phyloP scores from a whole-genome alignment of 1,140 invertebrate species.

The Drosophila repleta region DNA sequence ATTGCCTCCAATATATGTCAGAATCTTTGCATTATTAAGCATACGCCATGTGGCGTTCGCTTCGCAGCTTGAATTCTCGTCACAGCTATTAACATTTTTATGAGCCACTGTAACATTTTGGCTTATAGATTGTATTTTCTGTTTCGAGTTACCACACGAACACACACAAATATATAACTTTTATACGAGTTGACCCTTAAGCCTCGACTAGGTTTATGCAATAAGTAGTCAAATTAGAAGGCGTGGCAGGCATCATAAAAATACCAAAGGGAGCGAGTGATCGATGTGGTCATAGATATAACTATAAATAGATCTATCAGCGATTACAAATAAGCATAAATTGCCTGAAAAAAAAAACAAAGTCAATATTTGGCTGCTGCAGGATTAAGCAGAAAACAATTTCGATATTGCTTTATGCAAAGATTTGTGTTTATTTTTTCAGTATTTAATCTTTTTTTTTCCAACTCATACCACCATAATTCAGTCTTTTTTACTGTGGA shows the following conservation, averaged over 20 bases:
- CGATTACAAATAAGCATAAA: neutral
- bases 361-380: slow-evolving; percentile 30
- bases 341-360: slow-evolving; percentile 14
- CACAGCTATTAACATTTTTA: slow-evolving; percentile 57
- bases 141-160: slow-evolving; percentile 30
- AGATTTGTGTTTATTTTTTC: slow-evolving; percentile 13
- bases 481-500: neutral
- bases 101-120: slow-evolving; percentile 34
- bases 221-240: slow-evolving; percentile 30
- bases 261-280: slow-evolving; percentile 22
- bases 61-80: slow-evolving; percentile 15
- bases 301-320: slow-evolving; percentile 16
- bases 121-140: slow-evolving; percentile 39
- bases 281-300: slow-evolving; percentile 5
- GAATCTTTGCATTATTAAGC: slow-evolving; percentile 26
- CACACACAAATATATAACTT: slow-evolving; percentile 4
- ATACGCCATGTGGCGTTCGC: slow-evolving; percentile 37
- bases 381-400: neutral
- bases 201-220: slow-evolving; percentile 23
- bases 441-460: slow-evolving; percentile 25
- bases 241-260: slow-evolving; percentile 32
- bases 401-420: slow-evolving; percentile 29
- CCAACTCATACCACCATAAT: neutral
- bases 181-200: slow-evolving; percentile 39
- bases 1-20: neutral